Base-by-base conservation (phyloP, 2,888 invertebrate genomes). In the Sycophila texana region DNA sequence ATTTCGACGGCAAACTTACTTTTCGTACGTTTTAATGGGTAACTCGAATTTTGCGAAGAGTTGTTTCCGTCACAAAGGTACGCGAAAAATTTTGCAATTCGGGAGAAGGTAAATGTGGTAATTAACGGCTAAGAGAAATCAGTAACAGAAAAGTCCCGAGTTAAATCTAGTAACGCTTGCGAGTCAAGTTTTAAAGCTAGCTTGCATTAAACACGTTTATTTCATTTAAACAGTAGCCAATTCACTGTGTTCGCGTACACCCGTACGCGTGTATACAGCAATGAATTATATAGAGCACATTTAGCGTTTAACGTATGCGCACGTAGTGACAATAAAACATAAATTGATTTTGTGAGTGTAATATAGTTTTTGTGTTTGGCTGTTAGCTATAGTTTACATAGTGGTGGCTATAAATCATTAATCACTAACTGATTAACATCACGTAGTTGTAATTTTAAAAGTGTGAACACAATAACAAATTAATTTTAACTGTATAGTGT, bases 261-360 rank as follows among this genome's bases (percentile, higher is more conserved):
- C 18, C 67, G 26, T 74, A 75, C 53, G 14, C 70, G 58, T 78
- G 63, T 63, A 39, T 63, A 78, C 71, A 79, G 71, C 72, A 77
- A 74, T 65, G 60, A 67, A 55, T 47, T 16, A 47, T 80, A 47
- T 80, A 77, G 70, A 60, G 70, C 80, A 77, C 77, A 77, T 75
- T 76, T 77, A 77, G 77, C 51, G 10, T 51, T 71, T 61, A 58
- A 74, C 30, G 77, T 53, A 77, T 74, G 16, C 66, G 74, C 80
- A 80, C 77, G 80, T 80, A 77, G 80, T 74, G 22, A 53, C 51
- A 49, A 73, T 60, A 71, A 73, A 68, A 53, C 14, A 14, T 65
- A 68, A 26, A 47, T 72, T 76, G 20, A 63, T 68, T 74, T 49
- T 68, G 12, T 77, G 51, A 66, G 49, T 67, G 71, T 58, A 39